Conservation (phyloP, 2,888 invertebrate genomes). For the Cosmopolites sordidus region DNA sequence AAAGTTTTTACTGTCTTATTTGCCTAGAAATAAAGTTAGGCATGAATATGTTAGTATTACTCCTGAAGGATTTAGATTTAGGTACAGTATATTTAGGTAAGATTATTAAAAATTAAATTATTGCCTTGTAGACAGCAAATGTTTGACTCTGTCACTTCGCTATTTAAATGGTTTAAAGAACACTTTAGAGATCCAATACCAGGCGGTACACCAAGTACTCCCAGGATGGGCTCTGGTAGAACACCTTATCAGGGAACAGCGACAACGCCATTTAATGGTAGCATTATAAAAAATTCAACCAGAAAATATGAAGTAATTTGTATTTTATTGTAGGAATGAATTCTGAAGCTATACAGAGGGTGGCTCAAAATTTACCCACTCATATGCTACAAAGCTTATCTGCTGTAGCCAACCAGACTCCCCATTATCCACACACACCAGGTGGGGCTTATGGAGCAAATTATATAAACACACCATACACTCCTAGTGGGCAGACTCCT, state of each 20-base stretch:
- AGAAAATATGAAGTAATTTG: not conserved
- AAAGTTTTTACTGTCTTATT: constrained; percentile 89
- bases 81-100: not conserved
- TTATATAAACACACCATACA: constrained; percentile 82
- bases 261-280: constrained; percentile 19
- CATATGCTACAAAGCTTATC: constrained; percentile 68
- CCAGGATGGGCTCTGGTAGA: constrained; percentile 52
- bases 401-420: constrained; percentile 67
- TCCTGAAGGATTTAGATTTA: constrained; percentile 88
- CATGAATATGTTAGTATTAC: constrained; percentile 92
- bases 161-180: constrained; percentile 97
- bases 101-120: not conserved
- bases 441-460: constrained; percentile 61
- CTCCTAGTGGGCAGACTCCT: constrained; percentile 88
- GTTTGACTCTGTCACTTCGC: constrained; percentile 73
- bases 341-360: constrained; percentile 65
- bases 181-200: constrained; percentile 91
- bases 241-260: constrained; percentile 35
- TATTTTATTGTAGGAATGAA: constrained; percentile 51
- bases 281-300: not conserved
- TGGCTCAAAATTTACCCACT: constrained; percentile 65
- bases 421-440: constrained; percentile 70
- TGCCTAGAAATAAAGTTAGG: constrained; percentile 77
- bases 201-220: constrained; percentile 68
- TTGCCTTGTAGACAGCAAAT: constrained; percentile 63